A percentile compares a stretch with the other conserved stretches of the same genome.
Conservation (phyloP, 1,140 invertebrate species). For the Phenacoccus solenopsis region DNA sequence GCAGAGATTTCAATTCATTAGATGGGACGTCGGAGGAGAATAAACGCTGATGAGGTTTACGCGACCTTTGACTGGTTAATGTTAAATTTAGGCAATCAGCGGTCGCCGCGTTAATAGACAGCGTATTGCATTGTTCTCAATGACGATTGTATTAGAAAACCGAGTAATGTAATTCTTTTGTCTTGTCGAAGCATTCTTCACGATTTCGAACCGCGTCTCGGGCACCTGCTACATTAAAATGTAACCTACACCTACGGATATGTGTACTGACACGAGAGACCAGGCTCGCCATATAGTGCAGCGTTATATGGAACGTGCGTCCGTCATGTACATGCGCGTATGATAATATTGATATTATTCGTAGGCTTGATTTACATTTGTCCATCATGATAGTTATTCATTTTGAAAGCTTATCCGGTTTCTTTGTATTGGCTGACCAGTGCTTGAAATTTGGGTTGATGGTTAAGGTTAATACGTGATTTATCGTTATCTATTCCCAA, state of each 20-base stretch:
- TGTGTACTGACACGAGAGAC: not conserved
- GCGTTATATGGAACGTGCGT: not conserved
- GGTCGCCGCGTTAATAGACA: not conserved
- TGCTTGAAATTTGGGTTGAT: not conserved
- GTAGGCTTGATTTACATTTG: constrained; percentile 1
- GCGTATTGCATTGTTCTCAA: not conserved
- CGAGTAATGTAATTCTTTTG: not conserved
- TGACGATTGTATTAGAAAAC: not conserved
- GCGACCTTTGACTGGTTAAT: not conserved
- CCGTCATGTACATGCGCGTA: no score
- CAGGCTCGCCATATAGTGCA: not conserved
- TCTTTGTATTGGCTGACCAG: not conserved
- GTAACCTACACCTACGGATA: not conserved
- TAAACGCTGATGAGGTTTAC: not conserved
- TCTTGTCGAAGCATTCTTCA: not conserved
- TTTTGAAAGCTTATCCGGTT: constrained; percentile 1
- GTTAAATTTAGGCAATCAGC: not conserved
- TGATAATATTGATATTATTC: not conserved
- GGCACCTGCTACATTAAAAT: not conserved
- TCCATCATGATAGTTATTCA: not conserved
- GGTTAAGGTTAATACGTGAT: not conserved
- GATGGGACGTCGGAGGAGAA: not conserved
- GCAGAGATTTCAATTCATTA: not conserved
- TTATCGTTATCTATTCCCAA: not conserved
- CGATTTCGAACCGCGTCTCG: not conserved